Conservation (phyloP, 2,888 invertebrate genomes). For the Dendrolimus houi region DNA sequence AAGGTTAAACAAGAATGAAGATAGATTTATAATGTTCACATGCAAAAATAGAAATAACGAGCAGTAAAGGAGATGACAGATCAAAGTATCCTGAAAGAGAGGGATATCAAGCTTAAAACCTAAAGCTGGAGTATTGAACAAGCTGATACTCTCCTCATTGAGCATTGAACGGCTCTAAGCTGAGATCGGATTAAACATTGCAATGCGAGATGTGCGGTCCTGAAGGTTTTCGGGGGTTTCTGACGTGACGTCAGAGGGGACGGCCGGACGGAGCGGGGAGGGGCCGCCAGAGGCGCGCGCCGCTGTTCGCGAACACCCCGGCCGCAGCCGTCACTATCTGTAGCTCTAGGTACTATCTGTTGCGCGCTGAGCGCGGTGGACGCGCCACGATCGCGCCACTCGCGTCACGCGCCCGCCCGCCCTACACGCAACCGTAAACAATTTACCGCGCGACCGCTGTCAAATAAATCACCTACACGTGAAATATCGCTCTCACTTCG, state of each 20-base stretch:
- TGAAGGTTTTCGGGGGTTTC: constrained; percentile 57
- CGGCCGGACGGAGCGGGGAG: constrained; percentile 21
- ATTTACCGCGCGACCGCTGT: constrained; percentile 34
- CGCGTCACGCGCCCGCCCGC: constrained; percentile 37
- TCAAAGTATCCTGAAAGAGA: too few relatives aligned
- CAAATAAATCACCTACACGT: constrained; percentile 21
- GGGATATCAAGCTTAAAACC: too few relatives aligned
- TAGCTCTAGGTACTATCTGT: constrained; percentile 51
- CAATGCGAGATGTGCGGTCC: constrained; percentile 40
- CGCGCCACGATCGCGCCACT: constrained; percentile 35
- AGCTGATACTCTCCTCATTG: constrained; percentile 1
- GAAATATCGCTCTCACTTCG: constrained; percentile 16
- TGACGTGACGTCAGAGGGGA: constrained; percentile 60
- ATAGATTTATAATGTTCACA: too few relatives aligned
- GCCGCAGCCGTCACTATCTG: constrained; percentile 34
- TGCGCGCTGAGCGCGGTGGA: constrained; percentile 64
- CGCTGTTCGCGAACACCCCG: constrained; percentile 28
- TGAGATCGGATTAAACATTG: constrained; percentile 31
- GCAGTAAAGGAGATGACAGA: too few relatives aligned
- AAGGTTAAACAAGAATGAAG: too few relatives aligned
- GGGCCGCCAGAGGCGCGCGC: constrained; percentile 29
- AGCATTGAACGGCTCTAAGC: constrained; percentile 10
- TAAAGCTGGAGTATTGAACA: constrained; percentile 10
- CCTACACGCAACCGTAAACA: constrained; percentile 52
- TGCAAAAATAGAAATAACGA: too few relatives aligned